Evolutionary conservation across 2,113 vertebrate species (phyloP).

Genomic region (Solenodon paradoxus): DNA sequence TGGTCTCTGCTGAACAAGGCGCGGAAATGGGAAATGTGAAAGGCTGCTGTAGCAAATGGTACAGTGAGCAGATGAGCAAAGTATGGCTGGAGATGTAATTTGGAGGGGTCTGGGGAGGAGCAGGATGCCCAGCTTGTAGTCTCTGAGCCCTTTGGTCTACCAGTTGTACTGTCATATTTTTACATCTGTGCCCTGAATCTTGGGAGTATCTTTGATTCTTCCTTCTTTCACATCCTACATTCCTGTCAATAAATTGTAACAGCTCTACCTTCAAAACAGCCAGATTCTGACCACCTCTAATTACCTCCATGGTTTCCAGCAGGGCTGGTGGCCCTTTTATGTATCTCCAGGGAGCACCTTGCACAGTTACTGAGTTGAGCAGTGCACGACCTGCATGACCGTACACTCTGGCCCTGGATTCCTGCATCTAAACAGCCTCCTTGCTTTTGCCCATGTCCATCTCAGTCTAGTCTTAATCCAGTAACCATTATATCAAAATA

Average conservation of each 20-base stretch:
- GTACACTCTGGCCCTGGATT: neutral
- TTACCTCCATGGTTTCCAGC: neutral
- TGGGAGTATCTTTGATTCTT: neutral
- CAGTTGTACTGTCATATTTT: neutral
- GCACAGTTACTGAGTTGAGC: neutral
- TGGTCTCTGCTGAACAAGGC: neutral
- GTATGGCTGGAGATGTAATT: neutral
- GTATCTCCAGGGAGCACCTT: neutral
- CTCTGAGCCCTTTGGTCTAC: neutral
- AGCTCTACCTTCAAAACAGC: neutral
- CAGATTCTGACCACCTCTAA: neutral
- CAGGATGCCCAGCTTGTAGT: neutral
- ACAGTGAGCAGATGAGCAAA: neutral
- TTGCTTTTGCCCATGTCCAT: neutral
- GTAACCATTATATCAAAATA: neutral
- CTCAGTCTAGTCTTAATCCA: neutral
- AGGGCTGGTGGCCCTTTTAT: neutral
- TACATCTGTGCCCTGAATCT: neutral
- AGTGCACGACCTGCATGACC: neutral
- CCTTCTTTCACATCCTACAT: neutral
- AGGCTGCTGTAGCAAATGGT: neutral
- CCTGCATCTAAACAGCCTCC: neutral
- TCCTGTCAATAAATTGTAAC: neutral
- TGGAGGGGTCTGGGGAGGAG: neutral
- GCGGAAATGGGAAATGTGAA: neutral